Evolutionary conservation across 2,888 invertebrate species (phyloP).

Genomic region (Apodemia zela): DNA sequence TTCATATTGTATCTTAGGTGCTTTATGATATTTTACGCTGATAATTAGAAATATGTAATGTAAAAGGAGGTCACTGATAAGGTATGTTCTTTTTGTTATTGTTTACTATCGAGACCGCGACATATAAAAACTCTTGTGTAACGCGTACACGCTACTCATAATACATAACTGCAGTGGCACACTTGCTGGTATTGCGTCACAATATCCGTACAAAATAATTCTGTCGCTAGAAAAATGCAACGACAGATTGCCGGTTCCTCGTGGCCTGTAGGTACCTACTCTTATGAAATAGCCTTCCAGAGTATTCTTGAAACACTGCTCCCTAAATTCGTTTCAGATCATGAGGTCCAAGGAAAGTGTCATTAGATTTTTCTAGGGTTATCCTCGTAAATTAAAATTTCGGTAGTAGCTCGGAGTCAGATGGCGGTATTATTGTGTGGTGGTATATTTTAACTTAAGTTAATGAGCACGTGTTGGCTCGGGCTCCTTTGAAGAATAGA

Average conservation of each 20-base stretch:
- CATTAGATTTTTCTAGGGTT: too few relatives aligned
- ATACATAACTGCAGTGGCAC: conserved; percentile 36
- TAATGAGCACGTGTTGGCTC: too few relatives aligned
- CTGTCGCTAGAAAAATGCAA: not conserved
- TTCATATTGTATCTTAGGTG: too few relatives aligned
- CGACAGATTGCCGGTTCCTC: not conserved
- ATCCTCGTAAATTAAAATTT: too few relatives aligned
- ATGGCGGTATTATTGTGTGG: too few relatives aligned
- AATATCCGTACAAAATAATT: not conserved
- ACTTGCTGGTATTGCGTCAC: conserved; percentile 34
- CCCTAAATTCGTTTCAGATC: too few relatives aligned
- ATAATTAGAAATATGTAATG: not conserved
- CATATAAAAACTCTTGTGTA: conserved; percentile 34
- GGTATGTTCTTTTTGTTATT: conserved; percentile 26
- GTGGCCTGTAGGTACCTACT: not conserved
- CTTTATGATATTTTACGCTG: not conserved
- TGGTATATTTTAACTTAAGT: too few relatives aligned
- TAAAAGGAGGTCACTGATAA: not conserved
- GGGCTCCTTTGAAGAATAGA: too few relatives aligned
- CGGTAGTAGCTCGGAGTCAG: too few relatives aligned
- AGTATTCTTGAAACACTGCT: too few relatives aligned
- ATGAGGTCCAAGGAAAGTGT: too few relatives aligned
- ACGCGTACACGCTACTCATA: conserved; percentile 27
- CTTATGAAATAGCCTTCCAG: too few relatives aligned
- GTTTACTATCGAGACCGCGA: conserved; percentile 24